Evolutionary conservation across 1,140 invertebrate species (phyloP).

Genomic region (Venustaconcha ellipsiformis): DNA sequence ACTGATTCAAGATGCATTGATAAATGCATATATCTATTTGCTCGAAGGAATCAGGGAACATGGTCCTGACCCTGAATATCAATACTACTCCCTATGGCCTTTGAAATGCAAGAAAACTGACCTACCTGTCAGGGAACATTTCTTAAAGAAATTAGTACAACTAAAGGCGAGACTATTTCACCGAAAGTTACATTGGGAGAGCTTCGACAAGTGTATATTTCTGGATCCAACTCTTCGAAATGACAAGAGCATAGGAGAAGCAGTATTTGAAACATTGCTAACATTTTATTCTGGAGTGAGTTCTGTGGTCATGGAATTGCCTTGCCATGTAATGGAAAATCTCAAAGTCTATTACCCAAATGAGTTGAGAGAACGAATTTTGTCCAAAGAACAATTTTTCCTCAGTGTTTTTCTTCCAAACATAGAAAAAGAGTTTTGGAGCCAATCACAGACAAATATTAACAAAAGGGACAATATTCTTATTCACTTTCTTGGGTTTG

Average conservation of each 20-base stretch:
- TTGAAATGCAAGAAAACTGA: background rate
- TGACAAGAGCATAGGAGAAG: background rate
- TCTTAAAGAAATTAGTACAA: constrained; percentile 1
- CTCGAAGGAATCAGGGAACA: constrained; percentile 1
- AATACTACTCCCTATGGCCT: constrained; percentile 13
- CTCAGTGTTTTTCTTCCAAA: constrained; percentile 29
- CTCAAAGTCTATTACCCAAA: background rate
- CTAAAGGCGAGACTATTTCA: background rate
- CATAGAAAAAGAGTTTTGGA: constrained; percentile 7
- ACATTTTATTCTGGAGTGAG: background rate
- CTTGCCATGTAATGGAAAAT: constrained; percentile 1
- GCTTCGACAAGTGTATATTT: constrained; percentile 11
- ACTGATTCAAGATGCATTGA: constrained; percentile 8
- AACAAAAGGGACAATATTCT: constrained; percentile 5
- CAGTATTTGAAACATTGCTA: constrained; percentile 8
- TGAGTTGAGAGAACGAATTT: background rate
- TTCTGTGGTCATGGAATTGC: background rate
- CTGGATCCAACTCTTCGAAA: constrained; percentile 5
- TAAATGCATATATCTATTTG: background rate
- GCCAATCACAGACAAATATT: background rate
- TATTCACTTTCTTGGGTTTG: constrained; percentile 1
- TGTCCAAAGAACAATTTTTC: constrained; percentile 3
- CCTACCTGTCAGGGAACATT: background rate
- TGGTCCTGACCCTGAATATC: background rate
- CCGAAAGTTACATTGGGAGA: background rate